phyloP scores from a whole-genome alignment of 2,888 invertebrate genomes.

The Cancer borealis region DNA sequence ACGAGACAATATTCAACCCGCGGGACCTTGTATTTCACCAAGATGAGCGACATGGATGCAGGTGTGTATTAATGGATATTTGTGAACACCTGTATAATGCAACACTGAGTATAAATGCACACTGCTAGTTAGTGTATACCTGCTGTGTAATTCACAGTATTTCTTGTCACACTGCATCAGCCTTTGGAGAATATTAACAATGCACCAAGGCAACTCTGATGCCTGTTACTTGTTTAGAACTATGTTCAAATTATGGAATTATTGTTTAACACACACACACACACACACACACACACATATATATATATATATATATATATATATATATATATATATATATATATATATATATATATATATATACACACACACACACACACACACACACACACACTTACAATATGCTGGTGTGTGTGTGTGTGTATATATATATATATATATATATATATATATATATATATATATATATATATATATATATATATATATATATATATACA shows the following conservation, averaged over 20 bases:
- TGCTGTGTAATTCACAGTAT: background rate
- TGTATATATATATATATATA: background rate
- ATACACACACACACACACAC: background rate
- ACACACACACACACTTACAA: background rate
- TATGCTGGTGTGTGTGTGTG: background rate
- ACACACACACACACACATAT: background rate
- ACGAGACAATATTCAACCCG: background rate
- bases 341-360: background rate
- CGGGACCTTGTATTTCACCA: background rate
- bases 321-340: background rate
- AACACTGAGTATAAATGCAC: background rate
- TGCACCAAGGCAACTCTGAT: background rate
- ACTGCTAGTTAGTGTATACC: background rate
- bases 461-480: too few relatives aligned
- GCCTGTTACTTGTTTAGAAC: background rate
- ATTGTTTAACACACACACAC: background rate
- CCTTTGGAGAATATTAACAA: background rate
- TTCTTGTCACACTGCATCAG: background rate
- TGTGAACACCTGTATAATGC: background rate
- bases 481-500: too few relatives aligned
- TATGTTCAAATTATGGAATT: background rate
- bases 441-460: too few relatives aligned
- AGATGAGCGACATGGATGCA: constrained; percentile 56
- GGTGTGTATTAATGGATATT: constrained; percentile 11
- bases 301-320: background rate